Evolutionary conservation across 1,140 invertebrate genomes (phyloP), one percentile per base, ranked within the genome.

Genomic region (Ridgeia piscesae): DNA sequence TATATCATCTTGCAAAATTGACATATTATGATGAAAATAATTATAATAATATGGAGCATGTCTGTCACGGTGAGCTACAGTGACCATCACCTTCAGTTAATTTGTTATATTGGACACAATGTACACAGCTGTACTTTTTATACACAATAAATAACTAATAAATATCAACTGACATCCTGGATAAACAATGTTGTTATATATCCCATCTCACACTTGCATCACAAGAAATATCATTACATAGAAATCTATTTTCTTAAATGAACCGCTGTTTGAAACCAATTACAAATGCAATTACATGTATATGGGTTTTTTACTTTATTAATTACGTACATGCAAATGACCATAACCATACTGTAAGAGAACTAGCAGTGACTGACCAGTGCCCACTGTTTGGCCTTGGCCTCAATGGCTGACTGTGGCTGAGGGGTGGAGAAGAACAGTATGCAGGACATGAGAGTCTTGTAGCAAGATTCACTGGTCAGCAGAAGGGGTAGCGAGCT

Each of bases 331-430:
- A 4, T 77, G 58, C 17, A 21, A 77, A 9, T 77, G 58, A 77
- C 58, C 58, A 31, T 4, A 4, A 31, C 17, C 27, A 31, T 21
- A 77, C 58, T 77, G 58, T 31, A 21, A 77, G 0, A 77, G 14
- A 77, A 77, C 14, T 14, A 6, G 17, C 58, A 77, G 27, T 77
- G 33, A 90, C 89, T 90, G 34, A 90, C 89, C 34, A 90, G 31
- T 35, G 35, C 89, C 89, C 89, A 90, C 35, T 34, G 34, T 33
- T 90, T 90, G 35, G 89, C 89, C 17, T n/a, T 34, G 34, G 89
- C n/a, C n/a, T 90, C 89, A 90, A 90, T 42, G 34, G 89, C 34
- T 34, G 34, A 35, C 34, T 14, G 34, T 0, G 89, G 89, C 89
- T n/a, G 34, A 35, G 34, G 17, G 34, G 31, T 27, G 21, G n/a